phyloP scores from a whole-genome alignment of 2,113 vertebrate species.

The Toxotes jaculatrix region DNA sequence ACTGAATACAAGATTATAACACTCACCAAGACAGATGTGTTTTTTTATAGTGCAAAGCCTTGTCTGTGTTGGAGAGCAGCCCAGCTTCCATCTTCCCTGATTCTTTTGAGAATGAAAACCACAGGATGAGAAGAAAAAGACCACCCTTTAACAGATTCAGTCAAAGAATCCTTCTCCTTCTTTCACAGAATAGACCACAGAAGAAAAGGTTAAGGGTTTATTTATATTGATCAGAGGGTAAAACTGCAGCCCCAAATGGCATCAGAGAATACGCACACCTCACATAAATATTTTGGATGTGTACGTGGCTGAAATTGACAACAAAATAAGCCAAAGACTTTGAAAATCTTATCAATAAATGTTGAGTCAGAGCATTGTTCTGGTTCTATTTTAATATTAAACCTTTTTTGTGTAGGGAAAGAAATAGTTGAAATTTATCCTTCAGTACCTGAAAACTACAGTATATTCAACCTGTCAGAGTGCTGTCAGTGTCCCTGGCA shows the following conservation, averaged over 20 bases:
- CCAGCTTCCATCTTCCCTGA: not conserved
- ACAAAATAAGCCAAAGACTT: not conserved
- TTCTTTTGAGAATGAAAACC: slow-evolving; percentile 17
- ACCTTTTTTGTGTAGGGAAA: not conserved
- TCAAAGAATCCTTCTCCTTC: not conserved
- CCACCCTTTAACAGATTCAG: not conserved
- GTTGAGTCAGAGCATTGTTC: not conserved
- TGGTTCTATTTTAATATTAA: not conserved
- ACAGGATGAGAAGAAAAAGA: not conserved
- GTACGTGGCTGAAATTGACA: not conserved
- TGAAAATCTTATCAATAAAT: slow-evolving; percentile 5
- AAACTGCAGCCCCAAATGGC: not conserved
- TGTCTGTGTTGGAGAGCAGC: slow-evolving; percentile 22
- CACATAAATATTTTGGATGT: not conserved
- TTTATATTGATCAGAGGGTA: slow-evolving; percentile 20
- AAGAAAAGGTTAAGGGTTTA: slow-evolving; percentile 5
- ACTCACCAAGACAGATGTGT: slow-evolving; percentile 10
- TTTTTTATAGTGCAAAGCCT: slow-evolving; percentile 11
- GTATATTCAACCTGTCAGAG: not conserved
- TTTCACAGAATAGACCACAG: not conserved
- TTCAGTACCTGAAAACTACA: not conserved
- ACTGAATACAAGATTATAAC: slow-evolving; percentile 37
- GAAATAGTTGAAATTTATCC: not conserved
- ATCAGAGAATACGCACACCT: not conserved
- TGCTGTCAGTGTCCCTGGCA: not conserved